A percentile compares a stretch with the other conserved stretches of the same genome.
These are phyloP conservation scores for Eilema griseolum DNA, from an alignment of 2,888 invertebrate genomes.

Conservation along the genomic window DNA sequence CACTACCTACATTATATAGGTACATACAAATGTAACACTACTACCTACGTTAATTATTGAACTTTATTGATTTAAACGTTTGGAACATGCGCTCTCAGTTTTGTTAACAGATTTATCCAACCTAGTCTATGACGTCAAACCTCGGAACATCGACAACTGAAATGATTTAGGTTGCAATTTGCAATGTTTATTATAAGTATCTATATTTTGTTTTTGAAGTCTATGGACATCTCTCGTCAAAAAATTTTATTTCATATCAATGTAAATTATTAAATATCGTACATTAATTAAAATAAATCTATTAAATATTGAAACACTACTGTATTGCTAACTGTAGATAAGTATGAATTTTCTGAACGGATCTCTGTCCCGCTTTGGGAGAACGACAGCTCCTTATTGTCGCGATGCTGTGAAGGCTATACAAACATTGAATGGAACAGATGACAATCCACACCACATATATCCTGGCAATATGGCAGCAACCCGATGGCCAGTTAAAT, in stretches of 20 bases:
- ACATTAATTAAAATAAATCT: background rate
- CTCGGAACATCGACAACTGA: background rate
- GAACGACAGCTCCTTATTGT: conserved; percentile 51
- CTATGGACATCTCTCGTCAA: conserved; percentile 4
- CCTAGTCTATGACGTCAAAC: background rate
- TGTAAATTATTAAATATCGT: background rate
- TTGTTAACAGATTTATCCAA: too few relatives aligned
- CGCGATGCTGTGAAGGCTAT: conserved; percentile 47
- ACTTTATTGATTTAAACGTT: too few relatives aligned
- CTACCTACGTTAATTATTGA: too few relatives aligned
- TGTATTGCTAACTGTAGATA: background rate
- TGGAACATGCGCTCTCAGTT: too few relatives aligned
- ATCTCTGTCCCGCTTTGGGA: conserved; percentile 50
- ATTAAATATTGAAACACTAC: background rate
- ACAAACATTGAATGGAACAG: conserved; percentile 19
- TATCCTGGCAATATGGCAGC: conserved; percentile 11
- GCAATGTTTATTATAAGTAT: background rate
- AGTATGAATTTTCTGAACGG: conserved; percentile 63
- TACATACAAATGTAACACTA: too few relatives aligned
- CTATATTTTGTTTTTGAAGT: conserved; percentile 5
- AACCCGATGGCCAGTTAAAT: conserved; percentile 27
- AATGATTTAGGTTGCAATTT: too few relatives aligned
- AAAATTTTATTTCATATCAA: background rate
- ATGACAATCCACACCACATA: conserved; percentile 21
- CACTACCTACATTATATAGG: too few relatives aligned